Conservation (phyloP, 2,797 vertebrate genomes). For the Anguilla anguilla region DNA sequence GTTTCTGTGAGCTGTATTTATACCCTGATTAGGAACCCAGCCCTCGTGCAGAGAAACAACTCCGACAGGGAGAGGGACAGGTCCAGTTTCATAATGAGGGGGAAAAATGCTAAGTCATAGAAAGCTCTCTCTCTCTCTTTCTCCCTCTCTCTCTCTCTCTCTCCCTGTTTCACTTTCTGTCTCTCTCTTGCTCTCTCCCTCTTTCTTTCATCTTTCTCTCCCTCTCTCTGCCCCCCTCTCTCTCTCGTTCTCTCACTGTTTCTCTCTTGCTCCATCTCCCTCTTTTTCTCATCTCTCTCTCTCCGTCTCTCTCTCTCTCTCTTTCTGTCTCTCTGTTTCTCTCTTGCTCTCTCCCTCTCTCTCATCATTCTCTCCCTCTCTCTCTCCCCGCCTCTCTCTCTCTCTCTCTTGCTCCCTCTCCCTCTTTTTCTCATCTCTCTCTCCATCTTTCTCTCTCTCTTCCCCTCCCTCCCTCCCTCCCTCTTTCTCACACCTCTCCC, state of each 20-base stretch:
- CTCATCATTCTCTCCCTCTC: not conserved
- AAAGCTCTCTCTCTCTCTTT: conserved; percentile 2
- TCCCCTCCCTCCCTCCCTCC: not conserved
- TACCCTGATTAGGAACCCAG: not conserved
- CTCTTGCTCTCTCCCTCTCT: not conserved
- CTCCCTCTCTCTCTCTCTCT: not conserved
- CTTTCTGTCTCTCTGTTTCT: not conserved
- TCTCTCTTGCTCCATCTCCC: conserved; percentile 2
- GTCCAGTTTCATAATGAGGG: not conserved
- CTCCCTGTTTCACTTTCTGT: not conserved
- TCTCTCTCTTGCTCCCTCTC: not conserved
- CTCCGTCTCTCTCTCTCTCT: not conserved
- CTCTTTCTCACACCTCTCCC: not conserved
- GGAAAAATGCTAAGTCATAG: conserved; percentile 1
- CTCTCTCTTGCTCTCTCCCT: not conserved
- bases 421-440: not conserved
- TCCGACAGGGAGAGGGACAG: not conserved
- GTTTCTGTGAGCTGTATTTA: not conserved
- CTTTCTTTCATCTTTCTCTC: not conserved
- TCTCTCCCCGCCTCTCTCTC: conserved; percentile 11
- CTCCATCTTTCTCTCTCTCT: not conserved
- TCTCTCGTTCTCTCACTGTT: not conserved
- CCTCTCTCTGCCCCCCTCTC: too few species aligned
- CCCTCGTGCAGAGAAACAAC: not conserved
- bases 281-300: not conserved